These are phyloP conservation scores for Drosophila repleta DNA, from an alignment of 1,140 invertebrate genomes.

Conservation along the genomic window DNA sequence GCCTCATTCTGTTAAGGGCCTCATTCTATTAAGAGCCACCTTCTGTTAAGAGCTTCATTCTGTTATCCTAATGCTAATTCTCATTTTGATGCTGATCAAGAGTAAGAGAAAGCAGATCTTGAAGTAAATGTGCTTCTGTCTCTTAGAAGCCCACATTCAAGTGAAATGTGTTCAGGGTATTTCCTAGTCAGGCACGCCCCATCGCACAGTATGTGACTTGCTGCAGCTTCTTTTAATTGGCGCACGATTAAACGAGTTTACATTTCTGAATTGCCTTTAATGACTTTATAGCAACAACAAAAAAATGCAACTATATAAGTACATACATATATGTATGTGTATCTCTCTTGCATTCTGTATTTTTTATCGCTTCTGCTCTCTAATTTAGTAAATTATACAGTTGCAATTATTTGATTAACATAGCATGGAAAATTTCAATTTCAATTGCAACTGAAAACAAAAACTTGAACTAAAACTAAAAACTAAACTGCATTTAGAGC, in stretches of 20 bases:
- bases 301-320: not conserved
- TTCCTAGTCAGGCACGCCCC: too few species aligned
- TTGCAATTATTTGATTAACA: slow-evolving; percentile 14
- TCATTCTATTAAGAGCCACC: too few species aligned
- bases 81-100: too few species aligned
- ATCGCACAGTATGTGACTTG: too few species aligned
- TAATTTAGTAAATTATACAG: slow-evolving; percentile 16
- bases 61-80: too few species aligned
- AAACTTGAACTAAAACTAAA: not conserved
- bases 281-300: slow-evolving; percentile 16
- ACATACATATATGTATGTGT: not conserved
- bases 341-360: not conserved
- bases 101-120: too few species aligned
- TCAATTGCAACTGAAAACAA: not conserved
- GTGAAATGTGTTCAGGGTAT: too few species aligned
- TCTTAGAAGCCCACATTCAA: too few species aligned
- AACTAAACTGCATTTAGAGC: not conserved
- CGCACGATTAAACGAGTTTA: not conserved
- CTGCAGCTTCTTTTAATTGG: not conserved
- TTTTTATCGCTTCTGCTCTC: slow-evolving; percentile 7
- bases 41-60: too few species aligned
- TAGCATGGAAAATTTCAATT: slow-evolving; percentile 7
- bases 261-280: slow-evolving; percentile 2
- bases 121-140: too few species aligned
- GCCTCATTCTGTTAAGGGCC: too few species aligned